Evolutionary conservation across 2,113 vertebrate species (phyloP), one percentile per base, ranked within the genome.

Genomic region (Mola mola): DNA sequence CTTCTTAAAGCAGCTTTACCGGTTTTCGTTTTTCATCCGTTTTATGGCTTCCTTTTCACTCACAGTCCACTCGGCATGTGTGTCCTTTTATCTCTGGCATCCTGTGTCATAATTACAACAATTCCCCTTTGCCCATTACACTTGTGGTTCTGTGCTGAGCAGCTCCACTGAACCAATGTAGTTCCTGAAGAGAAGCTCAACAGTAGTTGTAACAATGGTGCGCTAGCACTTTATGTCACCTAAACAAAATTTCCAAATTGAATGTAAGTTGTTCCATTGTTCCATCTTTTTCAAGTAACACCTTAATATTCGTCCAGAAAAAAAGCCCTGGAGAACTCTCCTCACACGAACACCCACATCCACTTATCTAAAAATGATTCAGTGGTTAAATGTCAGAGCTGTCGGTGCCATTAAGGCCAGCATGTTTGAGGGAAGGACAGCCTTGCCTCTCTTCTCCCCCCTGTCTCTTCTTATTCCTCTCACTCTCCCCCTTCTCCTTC

Each of bases 351-450:
- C 55, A 19, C 52, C 44, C 64, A 15, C 73, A 46, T 85, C 62
- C 71, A 79, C 85, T 87, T 80, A 84, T 84, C 82, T 84, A 81
- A 85, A 86, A 87, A 89, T 87, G 78, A 88, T 72, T 82, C 87
- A 84, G 88, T 88, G 81, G 84, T 85, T 84, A 88, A 90, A 89
- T 89, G 90, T 88, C 88, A 89, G 82, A 88, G 87, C 75, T 88
- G 64, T 83, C 83, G 22, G 28, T 89, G 83, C 91, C 86, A 94
- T 95, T 92, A 93, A 91, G 94, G 94, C 92, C 93, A 94, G 77
- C 66, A 75, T 65, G 81, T 89, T 90, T 87, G 86, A 90, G 89
- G 49, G 72, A 82, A 81, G 85, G 78, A 86, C 68, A 78, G 78
- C 75, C 64, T 65, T 62, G 51, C 59, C 40, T 38, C 31, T 34